These are phyloP conservation scores for Anagyrus pseudococci DNA, from an alignment of 2,888 invertebrate species.

Conservation along the genomic window DNA sequence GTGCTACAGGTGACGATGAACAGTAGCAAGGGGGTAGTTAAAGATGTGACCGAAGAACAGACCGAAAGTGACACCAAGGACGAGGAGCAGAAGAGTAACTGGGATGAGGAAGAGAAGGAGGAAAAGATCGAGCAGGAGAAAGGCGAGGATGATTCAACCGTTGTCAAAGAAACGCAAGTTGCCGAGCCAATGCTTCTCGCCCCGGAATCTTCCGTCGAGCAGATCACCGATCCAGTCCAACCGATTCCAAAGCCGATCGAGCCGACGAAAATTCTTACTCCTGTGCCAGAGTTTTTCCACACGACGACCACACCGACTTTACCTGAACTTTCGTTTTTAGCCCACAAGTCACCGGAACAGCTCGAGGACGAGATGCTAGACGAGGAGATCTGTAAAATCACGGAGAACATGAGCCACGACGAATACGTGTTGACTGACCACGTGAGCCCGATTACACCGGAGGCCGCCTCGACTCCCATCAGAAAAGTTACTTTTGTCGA, in stretches of 20 bases:
- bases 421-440: conserved; percentile 59
- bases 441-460: conserved; percentile 49
- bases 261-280: background rate
- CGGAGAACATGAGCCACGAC: conserved; percentile 60
- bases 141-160: background rate
- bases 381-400: conserved; percentile 60
- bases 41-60: conserved; percentile 12
- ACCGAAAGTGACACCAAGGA: background rate
- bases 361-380: conserved; percentile 57
- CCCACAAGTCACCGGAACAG: conserved; percentile 41
- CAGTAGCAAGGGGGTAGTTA: conserved; percentile 14
- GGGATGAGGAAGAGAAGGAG: background rate
- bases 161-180: background rate
- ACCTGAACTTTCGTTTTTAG: conserved; percentile 1
- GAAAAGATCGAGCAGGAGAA: background rate
- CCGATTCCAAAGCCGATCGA: too few species aligned
- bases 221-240: too few species aligned
- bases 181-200: too few species aligned
- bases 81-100: too few species aligned
- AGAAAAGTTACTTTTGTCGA: conserved; percentile 11
- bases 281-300: background rate
- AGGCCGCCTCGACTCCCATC: conserved; percentile 46
- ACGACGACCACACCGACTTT: background rate
- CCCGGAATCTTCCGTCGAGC: too few species aligned
- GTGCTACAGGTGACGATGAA: conserved; percentile 43